Evolutionary conservation across 1,140 invertebrate species (phyloP), one percentile per base, ranked within the genome.

Genomic region (Danaus melanippus): DNA sequence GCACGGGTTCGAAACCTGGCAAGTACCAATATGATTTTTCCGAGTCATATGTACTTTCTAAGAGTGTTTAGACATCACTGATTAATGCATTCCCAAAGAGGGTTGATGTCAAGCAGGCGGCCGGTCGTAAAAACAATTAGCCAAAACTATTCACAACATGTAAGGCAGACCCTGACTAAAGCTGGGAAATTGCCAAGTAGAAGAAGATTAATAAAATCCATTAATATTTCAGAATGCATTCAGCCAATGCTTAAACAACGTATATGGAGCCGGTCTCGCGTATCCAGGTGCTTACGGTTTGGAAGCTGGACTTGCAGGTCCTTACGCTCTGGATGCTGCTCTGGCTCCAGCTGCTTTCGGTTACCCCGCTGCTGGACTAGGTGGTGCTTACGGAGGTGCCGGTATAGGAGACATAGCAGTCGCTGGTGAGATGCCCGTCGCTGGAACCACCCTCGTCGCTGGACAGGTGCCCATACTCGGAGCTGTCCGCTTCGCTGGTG

Each of bases 361-460:
- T 32, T 32, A 32, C 7, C 21, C 21, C 2, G 21, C 21, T 32
- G 21, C 21, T 32, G 21, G 21, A 0, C 7, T 32, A 32, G 21
- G 2, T 11, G 63, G 56, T 10, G 57, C 60, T 4, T 78, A 76
- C 41, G 73, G 75, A 4, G 75, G 75, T n/a, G 56, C 59, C 12
- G 75, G 75, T 10, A 54, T 70, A 15, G 75, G 75, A n/a, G 61
- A 74, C 21, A 64, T 78, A 0, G 66, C 55, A 7, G 69, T 76
- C 6, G 57, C 58, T 9, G 73, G 76, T 9, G 69, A 79, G 48
- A 58, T 79, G 43, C 71, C 71, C 12, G 76, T 79, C 4, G 62
- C 64, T 49, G 74, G 74, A 46, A 69, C 63, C 12, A 70, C 71
- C 5, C 8, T 65, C 17, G 64, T 76, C 0, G 53, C 58, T 12